phyloP scores from a whole-genome alignment of 2,888 invertebrate species.

The Lycia hirtaria region DNA sequence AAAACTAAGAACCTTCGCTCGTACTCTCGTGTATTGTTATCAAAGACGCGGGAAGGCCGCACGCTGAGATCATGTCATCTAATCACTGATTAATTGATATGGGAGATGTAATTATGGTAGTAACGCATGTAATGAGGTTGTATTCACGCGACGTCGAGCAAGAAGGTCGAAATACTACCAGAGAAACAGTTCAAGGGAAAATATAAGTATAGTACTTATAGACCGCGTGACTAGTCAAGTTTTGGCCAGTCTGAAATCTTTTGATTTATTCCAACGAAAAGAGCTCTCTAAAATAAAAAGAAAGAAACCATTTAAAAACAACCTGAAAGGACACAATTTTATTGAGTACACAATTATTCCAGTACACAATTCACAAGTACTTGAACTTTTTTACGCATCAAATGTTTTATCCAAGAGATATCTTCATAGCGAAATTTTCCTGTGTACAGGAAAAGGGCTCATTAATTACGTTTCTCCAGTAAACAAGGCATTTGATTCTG shows the following conservation, averaged over 20 bases:
- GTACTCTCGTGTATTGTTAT: constrained; percentile 13
- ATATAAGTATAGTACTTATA: background rate
- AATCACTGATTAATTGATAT: constrained; percentile 31
- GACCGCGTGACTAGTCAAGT: no score
- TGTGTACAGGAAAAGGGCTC: constrained; percentile 13
- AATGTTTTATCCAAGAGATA: constrained; percentile 20
- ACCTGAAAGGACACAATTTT: no score
- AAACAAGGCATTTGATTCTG: constrained; percentile 21
- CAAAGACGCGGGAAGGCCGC: constrained; percentile 33
- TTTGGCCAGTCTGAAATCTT: no score
- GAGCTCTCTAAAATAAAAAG: background rate
- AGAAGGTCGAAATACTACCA: constrained; percentile 1
- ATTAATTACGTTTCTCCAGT: constrained; percentile 17
- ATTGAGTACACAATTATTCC: no score
- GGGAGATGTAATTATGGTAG: constrained; percentile 14
- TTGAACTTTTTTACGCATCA: constrained; percentile 4
- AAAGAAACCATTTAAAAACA: background rate
- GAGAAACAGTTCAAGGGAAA: background rate
- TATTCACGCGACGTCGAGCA: constrained; percentile 31
- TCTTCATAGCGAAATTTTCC: constrained; percentile 4
- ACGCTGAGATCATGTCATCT: constrained; percentile 31
- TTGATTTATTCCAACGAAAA: no score
- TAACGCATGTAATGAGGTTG: constrained; percentile 15
- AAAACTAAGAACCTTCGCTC: background rate
- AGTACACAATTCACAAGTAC: background rate